phyloP scores from a whole-genome alignment of 2,888 invertebrate species.

The Scrobipalpa costella region DNA sequence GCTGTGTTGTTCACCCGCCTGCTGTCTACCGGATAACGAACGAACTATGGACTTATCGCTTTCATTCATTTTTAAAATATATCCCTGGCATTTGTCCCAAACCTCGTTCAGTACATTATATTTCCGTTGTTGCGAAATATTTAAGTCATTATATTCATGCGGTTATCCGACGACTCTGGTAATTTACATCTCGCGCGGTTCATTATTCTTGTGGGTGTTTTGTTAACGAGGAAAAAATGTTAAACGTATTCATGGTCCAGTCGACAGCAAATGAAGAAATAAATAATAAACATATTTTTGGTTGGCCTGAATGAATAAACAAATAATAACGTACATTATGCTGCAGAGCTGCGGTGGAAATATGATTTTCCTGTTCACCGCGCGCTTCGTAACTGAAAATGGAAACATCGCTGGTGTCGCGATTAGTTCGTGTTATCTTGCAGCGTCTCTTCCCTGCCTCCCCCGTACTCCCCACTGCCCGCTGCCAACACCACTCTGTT shows the following conservation, averaged over 20 bases:
- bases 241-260: slow-evolving; percentile 10
- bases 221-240: slow-evolving; percentile 20
- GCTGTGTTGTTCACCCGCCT: slow-evolving; percentile 55
- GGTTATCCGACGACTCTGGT: slow-evolving; percentile 10
- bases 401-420: slow-evolving; percentile 49
- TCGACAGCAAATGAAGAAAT: slow-evolving; percentile 8
- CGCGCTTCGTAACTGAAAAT: slow-evolving; percentile 41
- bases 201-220: slow-evolving; percentile 20
- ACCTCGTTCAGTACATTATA: slow-evolving; percentile 57
- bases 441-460: slow-evolving; percentile 33
- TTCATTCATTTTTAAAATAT: slow-evolving; percentile 39
- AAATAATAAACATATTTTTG: neutral
- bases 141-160: slow-evolving; percentile 26
- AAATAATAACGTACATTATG: slow-evolving; percentile 10
- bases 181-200: slow-evolving; percentile 20
- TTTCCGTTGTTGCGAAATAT: slow-evolving; percentile 42
- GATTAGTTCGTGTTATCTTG: slow-evolving; percentile 48
- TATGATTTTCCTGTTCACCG: slow-evolving; percentile 25
- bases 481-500: neutral
- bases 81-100: neutral
- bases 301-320: neutral
- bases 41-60: slow-evolving; percentile 54
- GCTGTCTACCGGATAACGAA: slow-evolving; percentile 54
- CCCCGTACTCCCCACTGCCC: neutral
- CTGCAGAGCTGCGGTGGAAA: neutral